Percentiles rank a stretch among this genome's conserved stretches.
Evolutionary conservation across 2,797 vertebrate species (phyloP).

Genomic region (Coracias cyanogaster): DNA sequence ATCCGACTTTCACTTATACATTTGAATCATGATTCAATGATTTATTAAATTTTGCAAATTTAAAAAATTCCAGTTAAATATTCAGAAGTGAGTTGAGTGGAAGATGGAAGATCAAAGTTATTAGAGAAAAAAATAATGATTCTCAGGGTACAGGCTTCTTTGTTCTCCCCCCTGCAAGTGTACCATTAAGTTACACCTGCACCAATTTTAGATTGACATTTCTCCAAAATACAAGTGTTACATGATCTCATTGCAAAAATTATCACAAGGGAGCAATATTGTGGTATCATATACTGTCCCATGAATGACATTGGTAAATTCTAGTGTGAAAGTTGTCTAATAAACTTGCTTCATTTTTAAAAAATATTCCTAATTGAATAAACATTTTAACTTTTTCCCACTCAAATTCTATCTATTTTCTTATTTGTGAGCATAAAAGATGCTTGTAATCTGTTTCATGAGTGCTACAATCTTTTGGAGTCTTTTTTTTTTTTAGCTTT

Average conservation of each 20-base stretch:
- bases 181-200: not conserved
- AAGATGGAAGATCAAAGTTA: not conserved
- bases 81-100: not conserved
- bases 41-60: not conserved
- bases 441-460: not conserved
- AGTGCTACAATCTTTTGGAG: not conserved
- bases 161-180: not conserved
- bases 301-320: not conserved
- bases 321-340: not conserved
- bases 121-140: not conserved
- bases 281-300: not conserved
- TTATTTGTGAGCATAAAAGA: not conserved
- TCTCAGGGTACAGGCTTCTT: not conserved
- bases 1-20: not conserved
- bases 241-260: not conserved
- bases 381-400: not conserved
- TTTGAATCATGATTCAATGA: not conserved
- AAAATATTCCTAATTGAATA: not conserved
- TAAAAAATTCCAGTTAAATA: not conserved
- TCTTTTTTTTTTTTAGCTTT: not conserved
- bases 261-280: not conserved
- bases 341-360: not conserved
- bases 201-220: not conserved
- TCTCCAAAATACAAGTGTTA: not conserved
- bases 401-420: not conserved